phyloP scores from a whole-genome alignment of 1,140 invertebrate genomes.

The Metaphire vulgaris region DNA sequence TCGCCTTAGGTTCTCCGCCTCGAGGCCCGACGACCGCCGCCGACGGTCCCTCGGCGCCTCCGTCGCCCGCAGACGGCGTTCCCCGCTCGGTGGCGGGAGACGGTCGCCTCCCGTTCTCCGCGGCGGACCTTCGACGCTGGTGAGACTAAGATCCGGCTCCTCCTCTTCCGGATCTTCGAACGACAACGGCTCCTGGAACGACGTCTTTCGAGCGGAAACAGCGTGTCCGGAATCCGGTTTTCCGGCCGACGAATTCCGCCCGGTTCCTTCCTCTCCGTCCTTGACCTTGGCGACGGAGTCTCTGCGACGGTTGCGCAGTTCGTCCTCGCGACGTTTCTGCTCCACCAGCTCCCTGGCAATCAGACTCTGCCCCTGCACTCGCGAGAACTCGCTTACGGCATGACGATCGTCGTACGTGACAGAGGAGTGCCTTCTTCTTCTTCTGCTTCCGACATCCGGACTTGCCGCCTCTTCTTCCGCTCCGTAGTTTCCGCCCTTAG shows the following conservation, averaged over 20 bases:
- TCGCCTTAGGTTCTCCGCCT: not conserved
- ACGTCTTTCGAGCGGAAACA: not conserved
- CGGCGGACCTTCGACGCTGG: not conserved
- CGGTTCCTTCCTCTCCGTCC: not conserved
- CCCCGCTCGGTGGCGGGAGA: not conserved
- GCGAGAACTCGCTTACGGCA: not conserved
- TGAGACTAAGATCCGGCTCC: not conserved
- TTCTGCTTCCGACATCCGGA: not conserved
- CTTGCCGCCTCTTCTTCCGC: not conserved
- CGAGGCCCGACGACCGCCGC: not conserved
- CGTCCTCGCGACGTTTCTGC: not conserved
- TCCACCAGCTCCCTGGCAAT: not conserved
- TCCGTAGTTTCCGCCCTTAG: not conserved
- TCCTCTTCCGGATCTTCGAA: constrained; percentile 13
- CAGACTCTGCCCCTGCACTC: not conserved
- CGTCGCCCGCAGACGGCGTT: not conserved
- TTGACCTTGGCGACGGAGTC: not conserved
- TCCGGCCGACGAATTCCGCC: not conserved
- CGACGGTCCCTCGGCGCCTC: not conserved
- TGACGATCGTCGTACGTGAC: not conserved
- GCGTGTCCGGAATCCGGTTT: not conserved
- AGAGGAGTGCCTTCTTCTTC: not conserved
- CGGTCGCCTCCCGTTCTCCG: constrained; percentile 8
- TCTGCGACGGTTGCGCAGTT: not conserved
- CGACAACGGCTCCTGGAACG: not conserved